Base-by-base conservation (phyloP, 2,888 invertebrate genomes). In the Ferrisia virgata region DNA sequence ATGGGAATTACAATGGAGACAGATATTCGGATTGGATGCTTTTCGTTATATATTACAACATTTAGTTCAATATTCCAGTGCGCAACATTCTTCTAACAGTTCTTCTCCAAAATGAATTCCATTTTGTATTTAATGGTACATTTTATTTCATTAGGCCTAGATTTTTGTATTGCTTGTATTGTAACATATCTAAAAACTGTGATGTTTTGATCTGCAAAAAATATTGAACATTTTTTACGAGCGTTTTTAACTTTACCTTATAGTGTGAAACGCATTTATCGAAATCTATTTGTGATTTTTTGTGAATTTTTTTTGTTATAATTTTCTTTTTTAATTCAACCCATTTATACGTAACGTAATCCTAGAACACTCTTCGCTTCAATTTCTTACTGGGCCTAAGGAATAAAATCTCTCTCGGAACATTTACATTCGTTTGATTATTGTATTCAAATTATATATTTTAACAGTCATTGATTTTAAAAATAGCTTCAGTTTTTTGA, bases 1-100 rank as follows among this genome's bases (percentile, higher is more conserved):
- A 53, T 87, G 89, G 11, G 89, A 89, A 76, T 87, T 89, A 86
- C 88, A 90, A 76, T 90, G 90, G 90, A 88, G 89, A 84, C 89
- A 90, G 86, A 88, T 89, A 86, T 90, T 89, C 87, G 89, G 88
- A 40, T 86, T 88, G 39, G 87, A 85, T 85, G 87, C 85, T 84
- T 87, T 25, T 86, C 87, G 85, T 85, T 85, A 79, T 84, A 87
- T 86, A 87, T 88, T 85, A 87, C 87, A 85, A 86, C 87, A 85
- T 88, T 88, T 86, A 43, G 87, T 87, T 88, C 82, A 87, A 86
- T 78, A 88, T 85, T 84, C 64, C 25, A 84, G 80, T 18, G 72
- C 72, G 39, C 69, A 83, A 31, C 83, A 69, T 72, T 40, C 83
- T 72, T 39, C 36, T 31, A 25, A n/a, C 22, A 53, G 13, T 80